Percentiles rank a stretch among this genome's conserved stretches.
phyloP scores from a whole-genome alignment of 2,797 vertebrate species.

The Tamandua tetradactyla region DNA sequence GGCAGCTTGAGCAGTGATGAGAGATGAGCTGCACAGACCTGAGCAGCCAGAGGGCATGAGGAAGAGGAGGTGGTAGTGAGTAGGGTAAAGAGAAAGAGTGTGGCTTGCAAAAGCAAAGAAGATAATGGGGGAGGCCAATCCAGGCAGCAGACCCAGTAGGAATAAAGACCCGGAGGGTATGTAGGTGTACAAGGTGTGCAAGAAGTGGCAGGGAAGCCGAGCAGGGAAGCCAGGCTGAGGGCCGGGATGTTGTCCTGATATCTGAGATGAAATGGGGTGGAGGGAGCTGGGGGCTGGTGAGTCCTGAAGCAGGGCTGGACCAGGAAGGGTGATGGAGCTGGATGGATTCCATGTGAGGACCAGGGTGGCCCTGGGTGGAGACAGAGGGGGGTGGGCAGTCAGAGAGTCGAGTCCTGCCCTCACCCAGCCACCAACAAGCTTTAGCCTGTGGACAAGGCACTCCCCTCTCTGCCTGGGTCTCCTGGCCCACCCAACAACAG shows the following conservation, averaged over 20 bases:
- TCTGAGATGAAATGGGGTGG: neutral
- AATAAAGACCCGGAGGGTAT: neutral
- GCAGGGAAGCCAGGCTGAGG: neutral
- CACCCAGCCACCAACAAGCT: neutral
- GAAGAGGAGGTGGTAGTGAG: no score
- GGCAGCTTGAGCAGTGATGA: neutral
- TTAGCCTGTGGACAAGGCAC: neutral
- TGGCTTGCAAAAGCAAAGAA: neutral
- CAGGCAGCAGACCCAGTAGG: neutral
- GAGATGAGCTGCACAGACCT: neutral
- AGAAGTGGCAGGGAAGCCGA: neutral
- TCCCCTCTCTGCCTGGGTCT: neutral
- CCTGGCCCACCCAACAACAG: neutral
- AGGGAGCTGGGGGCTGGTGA: neutral
- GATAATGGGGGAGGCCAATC: no score
- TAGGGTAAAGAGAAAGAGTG: neutral
- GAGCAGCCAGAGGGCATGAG: accelerated
- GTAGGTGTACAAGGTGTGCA: neutral
- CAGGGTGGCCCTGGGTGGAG: no score
- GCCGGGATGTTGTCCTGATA: neutral
- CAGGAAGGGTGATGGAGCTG: neutral
- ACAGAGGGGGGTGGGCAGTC: neutral
- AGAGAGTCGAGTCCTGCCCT: neutral
- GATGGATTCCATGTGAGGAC: neutral
- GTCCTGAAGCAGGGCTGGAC: neutral